Evolutionary conservation across 2,797 vertebrate species (phyloP).

Genomic region (Neomorphus geoffroyi): DNA sequence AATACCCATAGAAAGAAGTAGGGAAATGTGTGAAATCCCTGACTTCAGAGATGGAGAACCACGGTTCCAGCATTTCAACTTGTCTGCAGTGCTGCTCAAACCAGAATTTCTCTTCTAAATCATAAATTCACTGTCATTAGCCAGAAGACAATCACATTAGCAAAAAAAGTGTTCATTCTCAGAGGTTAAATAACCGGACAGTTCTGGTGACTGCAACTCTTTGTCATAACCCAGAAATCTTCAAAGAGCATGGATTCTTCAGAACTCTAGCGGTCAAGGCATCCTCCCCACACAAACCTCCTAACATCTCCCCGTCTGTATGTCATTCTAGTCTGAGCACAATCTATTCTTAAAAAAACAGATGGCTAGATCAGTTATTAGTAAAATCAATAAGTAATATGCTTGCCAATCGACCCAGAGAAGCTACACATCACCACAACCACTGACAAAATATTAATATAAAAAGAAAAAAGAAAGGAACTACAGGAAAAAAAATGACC

Average conservation of each 20-base stretch:
- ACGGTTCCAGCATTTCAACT: accelerated
- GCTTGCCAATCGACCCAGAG: background rate
- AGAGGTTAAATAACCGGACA: background rate
- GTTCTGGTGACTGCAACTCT: background rate
- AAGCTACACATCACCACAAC: background rate
- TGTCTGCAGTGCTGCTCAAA: background rate
- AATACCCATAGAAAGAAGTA: background rate
- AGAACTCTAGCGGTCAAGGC: background rate
- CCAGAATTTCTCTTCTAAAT: background rate
- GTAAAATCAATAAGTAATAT: background rate
- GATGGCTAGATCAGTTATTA: background rate
- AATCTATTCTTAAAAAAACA: background rate
- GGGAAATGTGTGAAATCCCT: background rate
- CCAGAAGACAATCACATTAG: background rate
- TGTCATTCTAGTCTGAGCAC: background rate
- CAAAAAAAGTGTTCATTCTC: background rate
- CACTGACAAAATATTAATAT: background rate
- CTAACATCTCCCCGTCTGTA: accelerated
- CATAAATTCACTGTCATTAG: background rate
- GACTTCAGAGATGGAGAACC: background rate
- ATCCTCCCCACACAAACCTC: background rate
- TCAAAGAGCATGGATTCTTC: background rate
- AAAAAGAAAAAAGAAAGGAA: background rate
- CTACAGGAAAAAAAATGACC: background rate
- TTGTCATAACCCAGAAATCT: background rate